These are phyloP conservation scores for Drosophila tripunctata DNA, from an alignment of 2,888 invertebrate genomes.

Conservation along the genomic window DNA sequence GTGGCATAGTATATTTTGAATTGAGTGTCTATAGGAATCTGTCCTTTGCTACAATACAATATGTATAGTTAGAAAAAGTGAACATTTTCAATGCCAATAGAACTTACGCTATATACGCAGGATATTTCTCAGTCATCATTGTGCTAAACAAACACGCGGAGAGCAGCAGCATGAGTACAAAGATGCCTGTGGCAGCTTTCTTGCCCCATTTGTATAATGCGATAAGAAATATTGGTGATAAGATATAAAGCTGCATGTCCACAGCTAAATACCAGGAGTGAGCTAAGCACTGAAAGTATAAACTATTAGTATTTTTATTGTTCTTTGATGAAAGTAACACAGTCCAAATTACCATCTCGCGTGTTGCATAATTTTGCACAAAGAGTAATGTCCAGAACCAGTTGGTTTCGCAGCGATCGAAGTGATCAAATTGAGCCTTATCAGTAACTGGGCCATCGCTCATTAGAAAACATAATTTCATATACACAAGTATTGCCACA, in stretches of 20 bases:
- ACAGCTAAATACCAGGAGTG: constrained; percentile 86
- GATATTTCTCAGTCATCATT: constrained; percentile 64
- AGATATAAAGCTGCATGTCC: constrained; percentile 86
- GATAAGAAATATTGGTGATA: constrained; percentile 85
- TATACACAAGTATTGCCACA: constrained; percentile 84
- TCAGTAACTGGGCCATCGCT: constrained; percentile 85
- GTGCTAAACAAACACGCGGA: constrained; percentile 71
- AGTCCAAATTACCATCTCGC: constrained; percentile 71
- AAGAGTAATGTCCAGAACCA: constrained; percentile 85
- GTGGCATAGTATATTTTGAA: constrained; percentile 68
- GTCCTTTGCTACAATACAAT: constrained; percentile 7
- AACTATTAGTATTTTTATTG: not conserved
- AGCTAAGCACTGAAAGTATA: constrained; percentile 83
- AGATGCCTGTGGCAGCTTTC: constrained; percentile 58
- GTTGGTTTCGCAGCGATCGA: constrained; percentile 78
- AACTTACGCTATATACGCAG: constrained; percentile 46
- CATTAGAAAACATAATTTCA: constrained; percentile 84
- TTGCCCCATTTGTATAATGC: constrained; percentile 82
- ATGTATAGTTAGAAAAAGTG: not conserved
- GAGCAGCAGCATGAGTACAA: constrained; percentile 62
- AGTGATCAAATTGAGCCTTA: constrained; percentile 58
- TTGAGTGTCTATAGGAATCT: not conserved
- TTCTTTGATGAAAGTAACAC: accelerated
- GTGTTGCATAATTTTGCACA: constrained; percentile 84
- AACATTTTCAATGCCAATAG: not conserved